Percentiles rank a stretch among this genome's conserved stretches.
Conservation (phyloP, 2,888 invertebrate species). For the Zygogramma bicolorata region DNA sequence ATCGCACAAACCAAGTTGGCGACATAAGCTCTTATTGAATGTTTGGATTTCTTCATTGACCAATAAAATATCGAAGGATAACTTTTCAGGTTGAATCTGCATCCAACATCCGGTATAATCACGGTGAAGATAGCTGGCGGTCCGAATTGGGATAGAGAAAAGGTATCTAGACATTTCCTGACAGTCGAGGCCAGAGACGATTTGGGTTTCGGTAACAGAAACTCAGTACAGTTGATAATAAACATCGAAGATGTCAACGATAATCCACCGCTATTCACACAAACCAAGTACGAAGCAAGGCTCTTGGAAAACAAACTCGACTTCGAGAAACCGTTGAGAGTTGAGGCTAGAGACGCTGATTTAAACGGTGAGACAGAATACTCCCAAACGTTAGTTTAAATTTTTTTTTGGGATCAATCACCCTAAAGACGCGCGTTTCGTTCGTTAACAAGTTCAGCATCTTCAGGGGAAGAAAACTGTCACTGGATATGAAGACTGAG, state of each 20-base stretch:
- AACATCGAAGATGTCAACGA: constrained; percentile 91
- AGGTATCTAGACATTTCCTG: constrained; percentile 84
- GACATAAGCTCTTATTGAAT: no score
- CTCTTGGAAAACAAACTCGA: constrained; percentile 84
- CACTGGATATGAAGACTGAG: no score
- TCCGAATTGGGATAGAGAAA: constrained; percentile 86
- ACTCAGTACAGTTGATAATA: constrained; percentile 85
- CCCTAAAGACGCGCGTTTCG: no score
- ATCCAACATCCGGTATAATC: constrained; percentile 86
- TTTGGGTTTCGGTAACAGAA: constrained; percentile 85
- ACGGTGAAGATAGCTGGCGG: constrained; percentile 83
- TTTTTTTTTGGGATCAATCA: no score
- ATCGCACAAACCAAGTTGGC: no score
- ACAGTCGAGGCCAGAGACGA: constrained; percentile 93
- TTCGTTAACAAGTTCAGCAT: no score
- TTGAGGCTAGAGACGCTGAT: constrained; percentile 89
- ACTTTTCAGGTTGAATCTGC: constrained; percentile 77
- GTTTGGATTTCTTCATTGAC: not conserved
- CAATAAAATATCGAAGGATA: no score
- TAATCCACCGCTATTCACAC: constrained; percentile 87
- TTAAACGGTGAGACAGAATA: constrained; percentile 78
- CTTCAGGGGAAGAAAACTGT: no score
- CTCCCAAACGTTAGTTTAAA: no score
- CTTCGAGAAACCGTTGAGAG: constrained; percentile 80
- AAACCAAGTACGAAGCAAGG: constrained; percentile 84